Conservation (phyloP, 2,113 vertebrate species). For the Odontesthes bonariensis region DNA sequence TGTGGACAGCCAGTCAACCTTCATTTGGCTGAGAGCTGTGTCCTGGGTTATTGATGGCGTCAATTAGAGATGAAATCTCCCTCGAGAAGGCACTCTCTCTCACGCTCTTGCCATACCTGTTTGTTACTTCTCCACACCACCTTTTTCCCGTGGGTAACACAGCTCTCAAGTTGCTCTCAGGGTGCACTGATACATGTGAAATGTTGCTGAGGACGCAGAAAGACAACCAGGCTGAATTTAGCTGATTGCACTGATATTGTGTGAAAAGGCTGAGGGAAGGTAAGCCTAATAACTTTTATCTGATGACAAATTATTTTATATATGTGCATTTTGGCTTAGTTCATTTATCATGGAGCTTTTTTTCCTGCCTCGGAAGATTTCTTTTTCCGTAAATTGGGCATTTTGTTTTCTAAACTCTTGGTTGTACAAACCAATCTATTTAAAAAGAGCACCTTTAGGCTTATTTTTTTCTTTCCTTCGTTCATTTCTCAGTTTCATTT, state of each 20-base stretch:
- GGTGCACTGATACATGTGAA: conserved; percentile 4
- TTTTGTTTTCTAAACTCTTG: too few species aligned
- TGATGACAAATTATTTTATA: not conserved
- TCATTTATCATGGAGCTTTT: too few species aligned
- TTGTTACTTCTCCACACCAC: conserved; percentile 27
- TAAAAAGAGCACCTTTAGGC: too few species aligned
- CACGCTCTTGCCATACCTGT: conserved; percentile 23
- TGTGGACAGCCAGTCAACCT: conserved; percentile 39
- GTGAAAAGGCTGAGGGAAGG: not conserved
- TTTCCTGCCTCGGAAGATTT: too few species aligned
- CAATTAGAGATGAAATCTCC: conserved; percentile 55
- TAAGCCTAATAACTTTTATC: not conserved
- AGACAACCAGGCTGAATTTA: conserved; percentile 7
- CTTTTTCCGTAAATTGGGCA: too few species aligned
- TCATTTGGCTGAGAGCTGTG: conserved; percentile 41
- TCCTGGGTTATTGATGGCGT: conserved; percentile 69
- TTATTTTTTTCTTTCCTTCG: too few species aligned
- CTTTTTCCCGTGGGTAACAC: conserved; percentile 15
- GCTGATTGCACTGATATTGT: not conserved
- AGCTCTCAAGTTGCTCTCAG: conserved; percentile 14
- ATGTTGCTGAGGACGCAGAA: conserved; percentile 54
- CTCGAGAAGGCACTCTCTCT: conserved; percentile 18
- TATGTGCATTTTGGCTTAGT: not conserved
- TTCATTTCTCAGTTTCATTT: too few species aligned
- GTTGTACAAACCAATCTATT: too few species aligned